These are phyloP conservation scores for Mycetomoellerius zeteki DNA, from an alignment of 1,140 invertebrate genomes.

Conservation along the genomic window DNA sequence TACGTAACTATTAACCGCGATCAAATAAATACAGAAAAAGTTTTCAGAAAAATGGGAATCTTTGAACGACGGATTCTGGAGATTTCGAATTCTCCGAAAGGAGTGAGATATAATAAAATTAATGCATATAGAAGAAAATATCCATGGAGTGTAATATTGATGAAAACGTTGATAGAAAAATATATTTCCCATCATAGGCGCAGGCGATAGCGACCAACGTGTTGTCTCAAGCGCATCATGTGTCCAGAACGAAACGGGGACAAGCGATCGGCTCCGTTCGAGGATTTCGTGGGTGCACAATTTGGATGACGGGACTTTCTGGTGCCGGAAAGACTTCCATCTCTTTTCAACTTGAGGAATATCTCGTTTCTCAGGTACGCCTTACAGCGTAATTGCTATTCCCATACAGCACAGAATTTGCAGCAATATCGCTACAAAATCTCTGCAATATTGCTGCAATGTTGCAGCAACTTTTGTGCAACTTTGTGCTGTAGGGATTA, in stretches of 20 bases:
- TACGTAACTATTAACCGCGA: neutral
- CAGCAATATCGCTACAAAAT: no score
- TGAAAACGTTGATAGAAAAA: neutral
- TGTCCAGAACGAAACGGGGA: slow-evolving; percentile 96
- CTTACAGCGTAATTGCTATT: neutral
- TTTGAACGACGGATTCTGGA: neutral
- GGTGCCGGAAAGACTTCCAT: slow-evolving; percentile 99
- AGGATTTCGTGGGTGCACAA: slow-evolving; percentile 97
- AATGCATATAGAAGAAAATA: neutral
- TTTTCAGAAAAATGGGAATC: slow-evolving; percentile 1
- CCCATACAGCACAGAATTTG: no score
- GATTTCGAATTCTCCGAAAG: slow-evolving; percentile 4
- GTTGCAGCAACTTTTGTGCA: no score
- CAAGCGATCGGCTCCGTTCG: slow-evolving; percentile 94
- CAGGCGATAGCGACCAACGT: slow-evolving; percentile 91
- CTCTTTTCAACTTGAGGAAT: slow-evolving; percentile 89
- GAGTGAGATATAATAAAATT: slow-evolving; percentile 37
- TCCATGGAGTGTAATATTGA: neutral
- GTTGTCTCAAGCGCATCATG: slow-evolving; percentile 96
- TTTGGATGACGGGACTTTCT: slow-evolving; percentile 99
- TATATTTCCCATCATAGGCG: slow-evolving; percentile 27
- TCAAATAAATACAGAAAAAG: neutral
- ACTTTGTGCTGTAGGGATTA: no score
- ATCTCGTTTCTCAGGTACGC: slow-evolving; percentile 76
- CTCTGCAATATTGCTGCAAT: no score